Evolutionary conservation across 2,797 vertebrate genomes (phyloP), one percentile per base, ranked within the genome.

Genomic region (Scomberomorus guttatus): DNA sequence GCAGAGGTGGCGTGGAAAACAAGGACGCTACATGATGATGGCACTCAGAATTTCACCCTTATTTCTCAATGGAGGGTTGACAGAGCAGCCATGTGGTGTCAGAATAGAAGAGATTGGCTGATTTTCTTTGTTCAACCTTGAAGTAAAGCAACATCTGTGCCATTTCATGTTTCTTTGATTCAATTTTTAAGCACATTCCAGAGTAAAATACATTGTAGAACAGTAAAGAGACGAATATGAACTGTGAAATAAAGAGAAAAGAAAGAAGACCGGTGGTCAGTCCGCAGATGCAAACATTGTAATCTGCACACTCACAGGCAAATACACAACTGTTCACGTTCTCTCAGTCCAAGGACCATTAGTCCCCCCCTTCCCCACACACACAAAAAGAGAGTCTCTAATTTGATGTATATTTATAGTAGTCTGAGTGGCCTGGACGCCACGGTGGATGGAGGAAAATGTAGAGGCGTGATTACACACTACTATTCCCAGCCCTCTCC

Each of bases 371-470:
- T 1, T 12, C 12, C 14, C 2, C 37, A 65, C 66, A 59, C 63
- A 72, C 67, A 71, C 70, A 52, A 24, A 64, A 59, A 60, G 0
- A 39, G 15, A 90, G 81, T 64, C 91, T 92, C 80, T 92, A 92
- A 92, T 93, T 92, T 90, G 24, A 83, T 66, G 81, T 79, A 59
- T 91, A 92, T 93, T 92, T 91, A 87, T 89, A 90, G 84, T 50
- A 24, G 80, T 63, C 83, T 84, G 88, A 85, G 81, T 78, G 87
- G 83, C 71, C 85, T 89, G 88, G 82, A 91, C 60, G 72, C 87
- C 87, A 71, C 73, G 66, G 72, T 90, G 87, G 77, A 92, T 82
- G 79, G 83, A 88, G 83, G 80, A 79, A 89, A 91, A 89, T 66
- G 86, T 66, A 25, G 80, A 88, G 88, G 71, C 75, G 60, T 92